Conservation (phyloP, 2,113 vertebrate genomes). For the Callospermophilus lateralis region DNA sequence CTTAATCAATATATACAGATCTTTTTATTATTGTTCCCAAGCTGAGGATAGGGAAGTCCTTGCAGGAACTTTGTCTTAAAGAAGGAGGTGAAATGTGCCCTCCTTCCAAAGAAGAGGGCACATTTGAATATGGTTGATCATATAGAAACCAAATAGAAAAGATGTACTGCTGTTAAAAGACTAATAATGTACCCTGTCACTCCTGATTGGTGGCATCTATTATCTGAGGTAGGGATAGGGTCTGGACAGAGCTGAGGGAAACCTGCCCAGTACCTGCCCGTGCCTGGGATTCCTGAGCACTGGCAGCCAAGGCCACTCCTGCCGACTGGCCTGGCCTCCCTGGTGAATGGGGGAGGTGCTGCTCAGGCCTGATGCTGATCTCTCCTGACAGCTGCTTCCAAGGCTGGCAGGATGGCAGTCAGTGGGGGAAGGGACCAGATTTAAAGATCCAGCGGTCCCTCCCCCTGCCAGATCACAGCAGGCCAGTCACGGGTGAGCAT, state of each 20-base stretch:
- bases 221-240: background rate
- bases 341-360: constrained; percentile 66
- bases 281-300: background rate
- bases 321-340: background rate
- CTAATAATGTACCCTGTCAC: background rate
- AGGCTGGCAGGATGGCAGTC: constrained; percentile 72
- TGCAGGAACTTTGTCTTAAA: background rate
- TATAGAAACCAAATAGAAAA: background rate
- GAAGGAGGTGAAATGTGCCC: background rate
- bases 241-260: background rate
- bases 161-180: background rate
- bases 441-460: constrained; percentile 71
- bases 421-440: constrained; percentile 69
- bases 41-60: background rate
- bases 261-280: background rate
- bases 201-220: background rate
- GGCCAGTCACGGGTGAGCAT: constrained; percentile 56
- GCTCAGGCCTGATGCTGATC: constrained; percentile 86
- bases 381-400: constrained; percentile 87
- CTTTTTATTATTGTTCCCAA: constrained; percentile 18
- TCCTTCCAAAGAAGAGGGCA: background rate
- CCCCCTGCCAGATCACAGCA: constrained; percentile 52
- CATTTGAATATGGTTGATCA: background rate
- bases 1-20: background rate
- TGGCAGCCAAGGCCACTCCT: background rate